phyloP scores from a whole-genome alignment of 2,888 invertebrate species.

The Gymnosoma rotundatum region DNA sequence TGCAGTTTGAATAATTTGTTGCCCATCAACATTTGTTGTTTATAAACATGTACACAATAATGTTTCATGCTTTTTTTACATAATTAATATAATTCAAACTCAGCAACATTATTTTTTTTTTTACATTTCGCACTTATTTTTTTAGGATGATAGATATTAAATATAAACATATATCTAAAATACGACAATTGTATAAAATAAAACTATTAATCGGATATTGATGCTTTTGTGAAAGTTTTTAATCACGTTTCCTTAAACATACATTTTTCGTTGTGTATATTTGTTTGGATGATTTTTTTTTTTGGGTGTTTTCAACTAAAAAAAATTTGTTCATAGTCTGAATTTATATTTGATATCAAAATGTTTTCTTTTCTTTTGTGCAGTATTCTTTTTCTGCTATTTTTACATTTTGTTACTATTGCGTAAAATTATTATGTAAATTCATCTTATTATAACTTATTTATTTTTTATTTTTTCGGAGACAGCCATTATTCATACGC shows the following conservation, averaged over 20 bases:
- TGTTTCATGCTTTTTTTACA: too few species aligned
- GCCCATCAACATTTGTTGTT: too few species aligned
- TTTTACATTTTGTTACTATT: slow-evolving; percentile 51
- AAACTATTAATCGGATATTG: too few species aligned
- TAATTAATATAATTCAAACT: too few species aligned
- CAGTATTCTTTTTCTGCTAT: slow-evolving; percentile 35
- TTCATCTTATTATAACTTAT: slow-evolving; percentile 25
- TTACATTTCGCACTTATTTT: too few species aligned
- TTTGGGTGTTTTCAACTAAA: background rate
- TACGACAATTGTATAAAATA: too few species aligned
- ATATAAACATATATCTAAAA: too few species aligned
- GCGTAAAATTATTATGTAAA: slow-evolving; percentile 48
- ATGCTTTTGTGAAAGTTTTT: too few species aligned
- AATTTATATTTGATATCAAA: background rate
- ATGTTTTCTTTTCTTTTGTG: background rate
- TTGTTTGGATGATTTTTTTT: background rate
- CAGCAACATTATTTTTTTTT: too few species aligned
- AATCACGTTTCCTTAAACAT: background rate
- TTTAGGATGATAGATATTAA: too few species aligned
- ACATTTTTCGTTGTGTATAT: background rate
- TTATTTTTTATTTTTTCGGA: background rate
- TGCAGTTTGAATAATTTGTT: too few species aligned
- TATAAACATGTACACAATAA: too few species aligned
- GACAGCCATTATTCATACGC: background rate
- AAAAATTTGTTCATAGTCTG: background rate